Conservation (phyloP, 2,797 vertebrate species). For the Xenentodon cancila region DNA sequence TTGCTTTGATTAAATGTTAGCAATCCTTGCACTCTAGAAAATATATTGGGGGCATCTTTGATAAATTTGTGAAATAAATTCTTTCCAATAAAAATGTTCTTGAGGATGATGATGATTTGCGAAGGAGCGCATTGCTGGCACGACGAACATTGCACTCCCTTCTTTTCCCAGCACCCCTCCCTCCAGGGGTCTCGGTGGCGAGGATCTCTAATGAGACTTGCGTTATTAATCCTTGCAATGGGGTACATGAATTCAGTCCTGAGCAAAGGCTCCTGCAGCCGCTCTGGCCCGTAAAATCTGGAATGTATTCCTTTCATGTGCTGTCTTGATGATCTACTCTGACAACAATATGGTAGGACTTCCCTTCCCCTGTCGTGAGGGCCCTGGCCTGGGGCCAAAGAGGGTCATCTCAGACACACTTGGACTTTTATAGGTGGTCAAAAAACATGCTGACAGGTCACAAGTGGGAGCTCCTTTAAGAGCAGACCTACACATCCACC, state of each 20-base stretch:
- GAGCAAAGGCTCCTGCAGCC: slow-evolving; percentile 78
- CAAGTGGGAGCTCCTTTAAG: slow-evolving; percentile 78
- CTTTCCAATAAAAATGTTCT: slow-evolving; percentile 81
- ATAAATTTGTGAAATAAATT: slow-evolving; percentile 79
- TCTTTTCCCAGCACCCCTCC: slow-evolving; percentile 79
- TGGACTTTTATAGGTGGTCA: slow-evolving; percentile 82
- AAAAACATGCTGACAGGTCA: slow-evolving; percentile 81
- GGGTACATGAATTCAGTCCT: slow-evolving; percentile 78
- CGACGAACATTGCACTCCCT: slow-evolving; percentile 59
- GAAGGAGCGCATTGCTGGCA: slow-evolving; percentile 62
- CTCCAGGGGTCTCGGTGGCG: slow-evolving; percentile 73
- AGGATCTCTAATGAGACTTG: slow-evolving; percentile 81
- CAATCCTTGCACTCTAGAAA: slow-evolving; percentile 62
- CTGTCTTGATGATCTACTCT: slow-evolving; percentile 85
- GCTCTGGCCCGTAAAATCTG: slow-evolving; percentile 77
- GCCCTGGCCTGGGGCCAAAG: slow-evolving; percentile 79
- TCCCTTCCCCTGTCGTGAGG: slow-evolving; percentile 83
- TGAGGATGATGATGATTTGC: slow-evolving; percentile 79
- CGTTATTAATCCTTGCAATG: slow-evolving; percentile 83
- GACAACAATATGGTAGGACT: slow-evolving; percentile 85
- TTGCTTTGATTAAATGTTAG: slow-evolving; percentile 72
- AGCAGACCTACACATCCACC: slow-evolving; percentile 75
- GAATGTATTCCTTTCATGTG: slow-evolving; percentile 85
- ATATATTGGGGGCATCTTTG: slow-evolving; percentile 77
- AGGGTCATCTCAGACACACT: slow-evolving; percentile 74